phyloP scores from a whole-genome alignment of 2,797 vertebrate species.

The Gymnocypris eckloni region DNA sequence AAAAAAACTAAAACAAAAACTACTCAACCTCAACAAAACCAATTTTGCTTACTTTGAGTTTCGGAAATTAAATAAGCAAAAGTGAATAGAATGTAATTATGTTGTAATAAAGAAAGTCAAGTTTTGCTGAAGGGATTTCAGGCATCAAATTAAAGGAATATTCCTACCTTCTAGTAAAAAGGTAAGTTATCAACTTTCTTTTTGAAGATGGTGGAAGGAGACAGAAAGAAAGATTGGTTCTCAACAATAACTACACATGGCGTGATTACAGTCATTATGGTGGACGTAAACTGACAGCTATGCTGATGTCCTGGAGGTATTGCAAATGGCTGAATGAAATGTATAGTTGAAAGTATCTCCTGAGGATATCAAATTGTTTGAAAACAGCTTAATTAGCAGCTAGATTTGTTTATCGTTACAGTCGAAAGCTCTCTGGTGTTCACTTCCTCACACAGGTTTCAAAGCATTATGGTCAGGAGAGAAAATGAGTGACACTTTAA shows the following conservation, averaged over 20 bases:
- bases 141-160: not conserved
- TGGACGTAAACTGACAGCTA: slow-evolving; percentile 33
- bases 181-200: slow-evolving; percentile 12
- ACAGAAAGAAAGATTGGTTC: slow-evolving; percentile 23
- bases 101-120: not conserved
- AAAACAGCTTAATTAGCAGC: slow-evolving; percentile 56
- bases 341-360: slow-evolving; percentile 33
- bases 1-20: no score
- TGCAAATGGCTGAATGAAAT: slow-evolving; percentile 41
- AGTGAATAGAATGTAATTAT: no score
- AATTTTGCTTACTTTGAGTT: no score
- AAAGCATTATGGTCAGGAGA: slow-evolving; percentile 19
- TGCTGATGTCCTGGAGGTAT: slow-evolving; percentile 45
- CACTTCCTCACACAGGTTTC: slow-evolving; percentile 13
- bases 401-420: slow-evolving; percentile 22
- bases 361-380: slow-evolving; percentile 51
- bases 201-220: slow-evolving; percentile 19
- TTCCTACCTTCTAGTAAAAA: not conserved
- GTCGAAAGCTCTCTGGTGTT: slow-evolving; percentile 35
- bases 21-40: no score
- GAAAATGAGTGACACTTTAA: slow-evolving; percentile 19
- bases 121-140: not conserved
- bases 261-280: slow-evolving; percentile 46
- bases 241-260: slow-evolving; percentile 29
- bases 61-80: no score